A percentile compares a stretch with the other conserved stretches of the same genome.
Conservation (phyloP, 2,113 vertebrate genomes). For the Saccopteryx leptura region DNA sequence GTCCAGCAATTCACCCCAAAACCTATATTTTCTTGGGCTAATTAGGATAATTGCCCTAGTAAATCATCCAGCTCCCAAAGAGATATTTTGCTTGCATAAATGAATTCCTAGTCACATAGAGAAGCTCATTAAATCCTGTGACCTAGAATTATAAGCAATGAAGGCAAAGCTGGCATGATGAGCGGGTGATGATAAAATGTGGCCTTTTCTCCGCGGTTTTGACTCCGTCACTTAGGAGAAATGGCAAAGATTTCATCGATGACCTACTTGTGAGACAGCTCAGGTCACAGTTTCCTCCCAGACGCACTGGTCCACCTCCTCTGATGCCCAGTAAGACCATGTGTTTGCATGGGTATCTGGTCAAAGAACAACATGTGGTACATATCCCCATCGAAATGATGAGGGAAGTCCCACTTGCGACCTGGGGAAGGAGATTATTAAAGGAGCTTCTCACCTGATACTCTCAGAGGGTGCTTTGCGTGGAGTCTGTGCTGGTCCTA, state of each 20-base stretch:
- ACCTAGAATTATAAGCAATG: conserved; percentile 24
- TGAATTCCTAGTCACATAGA: conserved; percentile 52
- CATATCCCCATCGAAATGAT: too few species aligned
- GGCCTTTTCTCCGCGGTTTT: background rate
- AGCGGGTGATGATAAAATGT: conserved; percentile 27
- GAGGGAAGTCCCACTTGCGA: too few species aligned
- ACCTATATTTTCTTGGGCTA: conserved; percentile 63
- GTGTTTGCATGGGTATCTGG: accelerated
- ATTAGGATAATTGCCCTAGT: conserved; percentile 64
- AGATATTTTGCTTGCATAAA: conserved; percentile 60
- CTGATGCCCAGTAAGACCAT: too few species aligned
- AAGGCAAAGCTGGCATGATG: background rate
- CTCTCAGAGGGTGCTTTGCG: too few species aligned
- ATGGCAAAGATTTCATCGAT: background rate
- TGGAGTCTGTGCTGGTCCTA: too few species aligned
- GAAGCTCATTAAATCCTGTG: conserved; percentile 56
- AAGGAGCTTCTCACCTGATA: too few species aligned
- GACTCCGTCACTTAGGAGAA: background rate
- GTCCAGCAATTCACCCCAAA: conserved; percentile 71
- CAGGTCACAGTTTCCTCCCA: background rate
- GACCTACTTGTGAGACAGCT: background rate
- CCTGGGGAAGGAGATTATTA: too few species aligned
- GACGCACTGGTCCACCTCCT: too few species aligned
- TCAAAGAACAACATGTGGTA: too few species aligned
- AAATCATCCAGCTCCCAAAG: conserved; percentile 61